These are phyloP conservation scores for Parazoanthus darwini DNA, from an alignment of 92 coral and sea anemone genomes.

Conservation along the genomic window DNA sequence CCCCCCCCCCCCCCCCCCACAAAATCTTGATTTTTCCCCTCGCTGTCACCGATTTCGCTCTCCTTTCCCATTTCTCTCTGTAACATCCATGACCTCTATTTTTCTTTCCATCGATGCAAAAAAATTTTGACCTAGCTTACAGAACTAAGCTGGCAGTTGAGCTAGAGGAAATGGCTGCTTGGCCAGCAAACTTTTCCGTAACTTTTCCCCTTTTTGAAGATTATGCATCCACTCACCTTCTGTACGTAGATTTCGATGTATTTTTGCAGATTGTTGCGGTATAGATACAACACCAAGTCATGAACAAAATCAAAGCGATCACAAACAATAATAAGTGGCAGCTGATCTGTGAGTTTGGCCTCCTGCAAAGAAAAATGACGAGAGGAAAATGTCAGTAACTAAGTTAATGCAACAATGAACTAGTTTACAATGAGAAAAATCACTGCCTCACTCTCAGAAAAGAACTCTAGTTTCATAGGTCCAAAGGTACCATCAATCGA, in stretches of 20 bases:
- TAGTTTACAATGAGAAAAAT: background rate
- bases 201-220: background rate
- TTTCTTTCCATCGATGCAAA: too few relatives aligned
- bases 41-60: too few relatives aligned
- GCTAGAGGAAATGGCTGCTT: too few relatives aligned
- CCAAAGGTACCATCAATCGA: slow-evolving; percentile 59
- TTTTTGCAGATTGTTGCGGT: slow-evolving; percentile 97
- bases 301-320: slow-evolving; percentile 99
- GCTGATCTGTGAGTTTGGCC: slow-evolving; percentile 97
- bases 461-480: slow-evolving; percentile 45
- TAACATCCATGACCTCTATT: too few relatives aligned
- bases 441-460: slow-evolving; percentile 27
- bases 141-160: too few relatives aligned
- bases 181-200: too few relatives aligned
- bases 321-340: slow-evolving; percentile 97
- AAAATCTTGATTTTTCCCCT: too few relatives aligned
- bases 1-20: too few relatives aligned
- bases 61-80: too few relatives aligned
- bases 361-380: slow-evolving; percentile 52
- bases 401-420: background rate
- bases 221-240: slow-evolving; percentile 65
- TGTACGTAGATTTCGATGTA: slow-evolving; percentile 98
- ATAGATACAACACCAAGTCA: slow-evolving; percentile 92
- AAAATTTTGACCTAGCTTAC: too few relatives aligned
- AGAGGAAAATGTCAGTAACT: background rate